Conservation (phyloP, 2,888 invertebrate species). For the Altica lythri region DNA sequence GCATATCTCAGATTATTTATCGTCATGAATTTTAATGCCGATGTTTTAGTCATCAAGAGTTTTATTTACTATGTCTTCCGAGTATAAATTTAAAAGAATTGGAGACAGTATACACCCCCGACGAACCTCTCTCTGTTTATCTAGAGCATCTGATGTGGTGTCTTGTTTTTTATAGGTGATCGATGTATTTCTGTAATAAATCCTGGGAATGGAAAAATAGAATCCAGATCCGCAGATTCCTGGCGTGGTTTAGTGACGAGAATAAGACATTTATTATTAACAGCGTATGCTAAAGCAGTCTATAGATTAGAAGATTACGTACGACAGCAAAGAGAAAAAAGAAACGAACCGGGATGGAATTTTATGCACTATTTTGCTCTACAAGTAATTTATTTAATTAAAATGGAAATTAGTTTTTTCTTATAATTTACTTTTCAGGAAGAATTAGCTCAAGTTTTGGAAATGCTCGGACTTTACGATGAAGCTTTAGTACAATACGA, state of each 20-base stretch:
- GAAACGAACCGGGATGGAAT: constrained; percentile 91
- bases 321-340: constrained; percentile 84
- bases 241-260: constrained; percentile 85
- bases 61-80: constrained; percentile 1
- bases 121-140: no score
- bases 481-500: constrained; percentile 97
- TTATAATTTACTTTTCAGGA: constrained; percentile 67
- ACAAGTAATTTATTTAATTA: constrained; percentile 66
- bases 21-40: no score
- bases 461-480: constrained; percentile 91
- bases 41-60: no score
- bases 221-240: constrained; percentile 87
- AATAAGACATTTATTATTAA: constrained; percentile 80
- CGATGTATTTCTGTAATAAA: constrained; percentile 90
- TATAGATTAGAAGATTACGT: constrained; percentile 88
- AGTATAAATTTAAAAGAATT: no score
- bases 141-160: no score
- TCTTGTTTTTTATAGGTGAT: constrained; percentile 63
- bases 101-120: no score
- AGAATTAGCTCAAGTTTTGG: constrained; percentile 91
- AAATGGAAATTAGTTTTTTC: not conserved
- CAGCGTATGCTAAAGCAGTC: constrained; percentile 85
- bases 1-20: no score
- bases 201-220: constrained; percentile 85
- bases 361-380: constrained; percentile 93